Evolutionary conservation across 2,797 vertebrate genomes (phyloP), one percentile per base, ranked within the genome.

Genomic region (Syndactyla subalaris): DNA sequence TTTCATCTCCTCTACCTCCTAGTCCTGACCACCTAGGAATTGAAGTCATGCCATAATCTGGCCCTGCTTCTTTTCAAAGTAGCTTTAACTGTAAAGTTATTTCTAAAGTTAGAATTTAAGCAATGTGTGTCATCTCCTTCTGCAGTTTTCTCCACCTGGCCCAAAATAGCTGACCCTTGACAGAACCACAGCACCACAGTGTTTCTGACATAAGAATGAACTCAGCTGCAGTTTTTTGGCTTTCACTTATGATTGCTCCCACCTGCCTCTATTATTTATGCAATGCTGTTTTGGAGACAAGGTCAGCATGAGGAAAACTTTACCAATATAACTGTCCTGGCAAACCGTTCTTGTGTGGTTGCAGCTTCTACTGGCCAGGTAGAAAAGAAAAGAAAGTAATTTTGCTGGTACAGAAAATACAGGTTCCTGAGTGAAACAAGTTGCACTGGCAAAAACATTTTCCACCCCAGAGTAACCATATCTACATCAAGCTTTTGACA

Each of bases 221-320:
- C 88, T 93, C 91, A 93, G 80, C 55, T 95, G 77, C 52, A 92
- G 14, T 55, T 57, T 92, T 93, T 91, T 93, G 91, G 67, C 62
- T 49, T 88, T 88, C 63, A 54, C 45, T 93, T 85, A 24, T 30
- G 61, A 92, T 90, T 94, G 39, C 63, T 94, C 73, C 94, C 91
- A 90, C 89, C 92, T 96, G 91, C 65, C 70, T 93, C 51, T 73
- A 73, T 93, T 93, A 97, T 96, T 96, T 90, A 81, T 73, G 24
- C 34, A 82, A 92, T 59, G 15, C 15, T 96, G 83, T 86, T 96
- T 92, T 93, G 80, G 93, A 94, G 85, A 92, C 63, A 74, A 93
- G 77, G 91, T 94, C 77, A 96, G 57, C 59, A 78, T 26, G 41
- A 84, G 88, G 89, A 83, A 97, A 93, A 92, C 54, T 90, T 94